Conservation (phyloP, 2,888 invertebrate genomes). For the Pseudolycoriella hygida region DNA sequence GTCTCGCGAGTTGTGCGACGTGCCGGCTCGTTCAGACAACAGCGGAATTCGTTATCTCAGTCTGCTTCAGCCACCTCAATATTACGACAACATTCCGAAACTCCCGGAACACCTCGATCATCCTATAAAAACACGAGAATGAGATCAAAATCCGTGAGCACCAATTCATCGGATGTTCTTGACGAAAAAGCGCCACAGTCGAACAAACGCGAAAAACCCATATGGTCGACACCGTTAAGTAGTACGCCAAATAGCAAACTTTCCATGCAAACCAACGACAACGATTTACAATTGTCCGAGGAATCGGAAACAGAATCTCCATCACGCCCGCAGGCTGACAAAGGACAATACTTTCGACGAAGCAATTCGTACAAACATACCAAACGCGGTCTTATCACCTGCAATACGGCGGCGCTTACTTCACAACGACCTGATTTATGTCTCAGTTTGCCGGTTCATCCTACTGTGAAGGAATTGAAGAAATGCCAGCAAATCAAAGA, state of each 20-base stretch:
- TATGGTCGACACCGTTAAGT: conserved; percentile 17
- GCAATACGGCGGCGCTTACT: conserved; percentile 21
- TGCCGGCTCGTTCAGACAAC: conserved; percentile 40
- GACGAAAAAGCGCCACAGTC: conserved; percentile 8
- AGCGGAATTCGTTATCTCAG: conserved; percentile 24
- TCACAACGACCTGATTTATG: conserved; percentile 18
- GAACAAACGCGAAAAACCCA: conserved; percentile 7
- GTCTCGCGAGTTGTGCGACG: conserved; percentile 51
- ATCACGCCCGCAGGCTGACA: neutral
- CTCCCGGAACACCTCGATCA: conserved; percentile 22
- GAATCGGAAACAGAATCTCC: neutral
- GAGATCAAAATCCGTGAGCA: conserved; percentile 30
- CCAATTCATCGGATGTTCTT: conserved; percentile 9
- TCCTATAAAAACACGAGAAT: conserved; percentile 18
- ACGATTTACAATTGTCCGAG: neutral
- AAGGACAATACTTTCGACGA: conserved; percentile 2
- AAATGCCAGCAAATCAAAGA: conserved; percentile 36
- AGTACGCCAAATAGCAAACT: conserved; percentile 16
- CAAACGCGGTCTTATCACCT: conserved; percentile 18
- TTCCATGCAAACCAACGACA: conserved; percentile 5
- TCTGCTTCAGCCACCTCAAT: conserved; percentile 35
- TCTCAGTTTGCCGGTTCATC: conserved; percentile 16
- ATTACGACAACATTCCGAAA: conserved; percentile 17
- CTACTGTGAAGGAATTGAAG: conserved; percentile 21
- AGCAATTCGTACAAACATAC: conserved; percentile 1